A percentile compares a stretch with the other conserved stretches of the same genome.
Evolutionary conservation across 37 sponge, comb jelly and placozoan genomes (phyloP).

Genomic region (Axinella damicornis): DNA sequence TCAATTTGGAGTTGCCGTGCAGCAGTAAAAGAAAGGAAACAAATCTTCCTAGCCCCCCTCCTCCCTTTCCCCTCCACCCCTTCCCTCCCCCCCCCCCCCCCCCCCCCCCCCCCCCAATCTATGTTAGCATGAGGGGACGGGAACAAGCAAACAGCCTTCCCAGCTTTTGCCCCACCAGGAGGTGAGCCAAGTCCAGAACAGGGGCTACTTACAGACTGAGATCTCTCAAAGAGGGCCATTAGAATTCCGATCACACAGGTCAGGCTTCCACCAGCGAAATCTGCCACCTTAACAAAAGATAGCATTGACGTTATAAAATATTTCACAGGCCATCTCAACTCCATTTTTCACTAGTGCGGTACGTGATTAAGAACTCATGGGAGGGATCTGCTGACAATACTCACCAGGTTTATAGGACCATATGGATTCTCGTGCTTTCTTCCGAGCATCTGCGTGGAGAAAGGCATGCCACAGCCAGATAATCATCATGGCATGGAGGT

Average conservation of each 20-base stretch:
- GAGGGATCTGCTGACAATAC: conserved; percentile 1
- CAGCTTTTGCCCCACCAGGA: too few species aligned
- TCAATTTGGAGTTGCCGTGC: too few species aligned
- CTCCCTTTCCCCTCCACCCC: too few species aligned
- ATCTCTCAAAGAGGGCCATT: conserved; percentile 85
- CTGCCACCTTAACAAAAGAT: conserved; percentile 75
- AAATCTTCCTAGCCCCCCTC: too few species aligned
- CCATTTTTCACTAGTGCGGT: not conserved
- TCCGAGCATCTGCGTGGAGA: conserved; percentile 78
- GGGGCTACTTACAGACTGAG: conserved; percentile 56
- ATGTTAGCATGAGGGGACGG: too few species aligned
- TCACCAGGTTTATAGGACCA: conserved; percentile 90
- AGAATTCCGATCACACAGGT: conserved; percentile 94
- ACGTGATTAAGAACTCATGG: not conserved
- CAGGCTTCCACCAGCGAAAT: conserved; percentile 96
- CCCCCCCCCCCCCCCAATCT: too few species aligned
- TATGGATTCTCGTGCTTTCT: conserved; percentile 72
- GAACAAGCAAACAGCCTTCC: too few species aligned
- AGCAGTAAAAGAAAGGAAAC: too few species aligned
- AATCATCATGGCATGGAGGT: too few species aligned
- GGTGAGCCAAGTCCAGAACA: too few species aligned
- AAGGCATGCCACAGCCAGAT: not conserved
- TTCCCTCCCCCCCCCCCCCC: too few species aligned
- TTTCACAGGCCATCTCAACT: not conserved
- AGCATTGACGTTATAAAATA: not conserved